A percentile compares a stretch with the other conserved stretches of the same genome.
These are phyloP conservation scores for Cydia fagiglandana DNA, from an alignment of 1,140 invertebrate genomes.

Conservation along the genomic window DNA sequence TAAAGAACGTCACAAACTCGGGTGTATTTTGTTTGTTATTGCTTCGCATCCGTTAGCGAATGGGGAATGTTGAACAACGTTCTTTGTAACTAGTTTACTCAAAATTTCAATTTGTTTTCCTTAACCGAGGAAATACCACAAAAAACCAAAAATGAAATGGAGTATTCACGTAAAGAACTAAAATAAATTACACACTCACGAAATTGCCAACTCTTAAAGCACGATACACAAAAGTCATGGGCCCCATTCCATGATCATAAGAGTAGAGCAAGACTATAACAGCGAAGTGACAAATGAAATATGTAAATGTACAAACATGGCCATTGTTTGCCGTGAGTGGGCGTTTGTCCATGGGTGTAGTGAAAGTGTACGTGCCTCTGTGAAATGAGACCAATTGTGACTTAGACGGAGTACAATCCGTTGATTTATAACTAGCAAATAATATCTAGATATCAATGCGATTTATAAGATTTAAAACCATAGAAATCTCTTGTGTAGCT, in stretches of 20 bases:
- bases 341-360: constrained; percentile 20
- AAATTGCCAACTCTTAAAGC: background rate
- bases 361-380: constrained; percentile 23
- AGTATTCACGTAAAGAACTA: background rate
- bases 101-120: background rate
- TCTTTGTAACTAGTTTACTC: background rate
- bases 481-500: too few species aligned
- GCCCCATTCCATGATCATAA: background rate
- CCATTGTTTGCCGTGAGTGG: constrained; percentile 27
- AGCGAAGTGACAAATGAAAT: constrained; percentile 24
- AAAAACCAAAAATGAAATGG: background rate
- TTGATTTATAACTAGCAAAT: background rate
- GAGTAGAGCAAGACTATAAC: background rate
- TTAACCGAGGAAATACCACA: too few species aligned
- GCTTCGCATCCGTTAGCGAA: constrained; percentile 34
- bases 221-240: background rate
- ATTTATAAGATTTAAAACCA: too few species aligned
- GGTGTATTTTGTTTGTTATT: constrained; percentile 44
- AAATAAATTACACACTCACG: background rate
- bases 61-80: background rate
- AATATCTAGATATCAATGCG: too few species aligned
- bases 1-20: constrained; percentile 44
- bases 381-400: constrained; percentile 26
- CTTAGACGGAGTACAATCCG: constrained; percentile 4
- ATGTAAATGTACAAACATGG: constrained; percentile 23